Evolutionary conservation across 2,888 invertebrate species (phyloP), one percentile per base, ranked within the genome.

Genomic region (Thereva unica): DNA sequence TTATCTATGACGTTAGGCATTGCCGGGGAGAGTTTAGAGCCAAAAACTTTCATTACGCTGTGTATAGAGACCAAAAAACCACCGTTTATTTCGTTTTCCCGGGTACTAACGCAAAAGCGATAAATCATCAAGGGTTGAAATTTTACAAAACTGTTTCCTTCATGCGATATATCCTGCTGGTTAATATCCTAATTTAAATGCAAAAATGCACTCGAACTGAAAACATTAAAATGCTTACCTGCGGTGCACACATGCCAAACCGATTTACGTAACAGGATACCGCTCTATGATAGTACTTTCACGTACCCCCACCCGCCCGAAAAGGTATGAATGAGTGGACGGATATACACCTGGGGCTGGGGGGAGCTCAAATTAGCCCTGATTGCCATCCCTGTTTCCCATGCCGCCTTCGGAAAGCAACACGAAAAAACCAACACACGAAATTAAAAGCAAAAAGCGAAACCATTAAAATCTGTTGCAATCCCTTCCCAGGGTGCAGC

Each of bases 151-250:
- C 49, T 61, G 55, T 65, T 66, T 66, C 45, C 54, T 66, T 66
- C 66, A 66, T 66, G 66, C 68, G 53, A 66, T 66, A 61, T 53
- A 52, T 41, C 2, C 23, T 23, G 1, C 44, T 66, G 68, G 50
- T 63, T 68, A 68, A 68, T 68, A 61, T 68, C 65, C 68, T 66
- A 68, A 68, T 68, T 68, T 66, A 68, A 66, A 68, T 68, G 68
- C 68, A 68, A 68, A 68, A 68, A 68, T 68, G 68, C 68, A 68
- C 10, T 47, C 64, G 45, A 53, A 54, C 52, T 47, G 38, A 55
- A 42, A 64, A 10, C 64, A 54, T 64, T 54, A 64, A 23, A 23
- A 64, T 64, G 64, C 53, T 53, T 53, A 64, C 64, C 42, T 64
- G 23, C 2, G 64, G 45, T 64, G 54, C 45, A 64, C 54, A 53